Conservation (phyloP, 2,113 vertebrate species). For the Festucalex cinctus region DNA sequence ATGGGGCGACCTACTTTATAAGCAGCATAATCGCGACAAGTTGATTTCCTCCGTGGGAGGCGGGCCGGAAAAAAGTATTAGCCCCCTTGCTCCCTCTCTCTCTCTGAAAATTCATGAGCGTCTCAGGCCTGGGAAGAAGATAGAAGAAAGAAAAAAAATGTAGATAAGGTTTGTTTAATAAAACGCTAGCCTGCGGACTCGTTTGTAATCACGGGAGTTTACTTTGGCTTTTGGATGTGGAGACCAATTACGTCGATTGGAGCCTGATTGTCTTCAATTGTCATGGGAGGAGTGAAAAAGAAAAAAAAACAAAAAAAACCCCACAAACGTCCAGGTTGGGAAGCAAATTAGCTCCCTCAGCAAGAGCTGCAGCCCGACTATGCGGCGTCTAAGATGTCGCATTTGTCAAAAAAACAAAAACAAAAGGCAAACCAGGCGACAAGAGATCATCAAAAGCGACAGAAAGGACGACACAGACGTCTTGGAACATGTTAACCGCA, state of each 20-base stretch:
- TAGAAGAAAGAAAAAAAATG: conserved; percentile 27
- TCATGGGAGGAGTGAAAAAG: conserved; percentile 20
- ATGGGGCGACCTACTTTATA: conserved; percentile 20
- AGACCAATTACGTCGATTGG: conserved; percentile 36
- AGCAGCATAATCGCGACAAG: conserved; percentile 32
- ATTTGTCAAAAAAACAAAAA: conserved; percentile 38
- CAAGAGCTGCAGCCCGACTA: conserved; percentile 60
- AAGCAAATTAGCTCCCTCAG: conserved; percentile 56
- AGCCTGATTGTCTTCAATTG: conserved; percentile 49
- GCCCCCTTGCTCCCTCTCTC: conserved; percentile 1
- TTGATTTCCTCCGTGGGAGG: conserved; percentile 27
- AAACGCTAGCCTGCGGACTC: conserved; percentile 29
- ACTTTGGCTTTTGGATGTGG: conserved; percentile 18
- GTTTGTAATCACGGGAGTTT: conserved; percentile 31
- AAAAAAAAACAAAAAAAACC: conserved; percentile 21
- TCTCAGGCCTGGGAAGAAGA: conserved; percentile 13
- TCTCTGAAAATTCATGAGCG: conserved; percentile 17
- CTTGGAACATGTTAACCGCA: neutral
- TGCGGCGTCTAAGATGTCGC: conserved; percentile 64
- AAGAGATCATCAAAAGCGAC: neutral
- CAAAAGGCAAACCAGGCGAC: neutral
- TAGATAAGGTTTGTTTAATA: conserved; percentile 38
- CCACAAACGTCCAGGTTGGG: neutral
- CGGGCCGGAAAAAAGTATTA: conserved; percentile 13
- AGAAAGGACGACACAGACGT: neutral